These are phyloP conservation scores for Notamacropus eugenii DNA, from an alignment of 2,797 vertebrate species.

Conservation along the genomic window DNA sequence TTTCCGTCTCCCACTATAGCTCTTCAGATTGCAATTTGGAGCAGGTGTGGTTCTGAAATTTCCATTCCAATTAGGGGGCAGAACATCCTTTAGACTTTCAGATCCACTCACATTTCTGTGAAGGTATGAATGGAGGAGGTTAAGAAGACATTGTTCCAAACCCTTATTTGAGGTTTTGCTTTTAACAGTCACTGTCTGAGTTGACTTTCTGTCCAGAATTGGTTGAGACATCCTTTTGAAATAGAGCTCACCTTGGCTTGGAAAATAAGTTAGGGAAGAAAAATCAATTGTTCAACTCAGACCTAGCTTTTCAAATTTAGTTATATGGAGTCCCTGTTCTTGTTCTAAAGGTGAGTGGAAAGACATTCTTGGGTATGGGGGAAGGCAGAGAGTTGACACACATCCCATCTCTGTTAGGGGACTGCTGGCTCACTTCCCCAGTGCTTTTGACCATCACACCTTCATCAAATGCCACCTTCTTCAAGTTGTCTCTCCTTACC, in stretches of 20 bases:
- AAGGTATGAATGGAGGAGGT: constrained; percentile 55
- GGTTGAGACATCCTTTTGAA: neutral
- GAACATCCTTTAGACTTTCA: constrained; percentile 63
- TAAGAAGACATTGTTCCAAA: constrained; percentile 26
- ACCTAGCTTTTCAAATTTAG: neutral
- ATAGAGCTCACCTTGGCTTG: neutral
- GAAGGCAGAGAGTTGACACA: neutral
- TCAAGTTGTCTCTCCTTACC: neutral
- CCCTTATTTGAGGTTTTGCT: neutral
- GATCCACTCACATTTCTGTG: no score
- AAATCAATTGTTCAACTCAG: neutral
- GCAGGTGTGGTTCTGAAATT: neutral
- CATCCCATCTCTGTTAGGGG: neutral
- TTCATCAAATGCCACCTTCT: neutral
- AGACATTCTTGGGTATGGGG: neutral
- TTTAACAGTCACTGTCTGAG: neutral
- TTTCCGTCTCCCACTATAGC: neutral
- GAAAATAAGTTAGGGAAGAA: neutral
- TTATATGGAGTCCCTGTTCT: neutral
- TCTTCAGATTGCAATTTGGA: constrained; percentile 38
- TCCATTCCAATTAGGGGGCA: constrained; percentile 42
- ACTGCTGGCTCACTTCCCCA: neutral
- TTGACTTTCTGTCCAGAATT: neutral
- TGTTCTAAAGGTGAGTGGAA: neutral
- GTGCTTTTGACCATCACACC: neutral